Percentiles rank a stretch among this genome's conserved stretches.
Conservation (phyloP, 1,140 invertebrate genomes). For the Conus betulinus region DNA sequence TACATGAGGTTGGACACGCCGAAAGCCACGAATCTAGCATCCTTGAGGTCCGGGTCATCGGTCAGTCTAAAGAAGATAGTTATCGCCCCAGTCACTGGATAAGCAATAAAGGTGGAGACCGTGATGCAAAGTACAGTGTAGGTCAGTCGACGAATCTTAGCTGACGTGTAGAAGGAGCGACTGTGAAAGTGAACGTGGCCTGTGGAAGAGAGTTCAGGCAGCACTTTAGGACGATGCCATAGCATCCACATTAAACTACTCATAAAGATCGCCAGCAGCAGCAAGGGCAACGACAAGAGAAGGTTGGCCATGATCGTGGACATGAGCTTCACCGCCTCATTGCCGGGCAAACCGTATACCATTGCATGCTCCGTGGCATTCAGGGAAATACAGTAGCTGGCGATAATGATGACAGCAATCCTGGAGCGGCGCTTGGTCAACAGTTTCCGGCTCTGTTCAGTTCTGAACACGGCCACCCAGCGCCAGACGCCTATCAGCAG, state of each 20-base stretch:
- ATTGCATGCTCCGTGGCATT: not conserved
- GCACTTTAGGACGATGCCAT: not conserved
- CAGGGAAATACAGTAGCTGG: not conserved
- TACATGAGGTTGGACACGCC: not conserved
- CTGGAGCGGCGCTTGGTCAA: not conserved
- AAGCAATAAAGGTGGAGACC: not conserved
- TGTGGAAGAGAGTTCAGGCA: not conserved
- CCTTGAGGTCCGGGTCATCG: not conserved
- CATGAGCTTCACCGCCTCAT: not conserved
- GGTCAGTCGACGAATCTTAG: not conserved
- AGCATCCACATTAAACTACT: not conserved
- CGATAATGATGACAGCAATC: not conserved
- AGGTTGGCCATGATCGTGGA: not conserved
- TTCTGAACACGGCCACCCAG: not conserved
- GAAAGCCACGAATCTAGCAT: not conserved
- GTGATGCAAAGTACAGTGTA: not conserved
- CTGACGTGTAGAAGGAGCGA: not conserved
- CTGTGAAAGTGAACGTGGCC: not conserved
- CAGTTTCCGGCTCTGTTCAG: not conserved
- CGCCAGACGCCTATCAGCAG: not conserved
- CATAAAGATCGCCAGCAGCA: not conserved
- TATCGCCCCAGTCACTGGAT: not conserved
- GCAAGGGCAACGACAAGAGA: not conserved
- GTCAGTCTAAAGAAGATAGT: not conserved
- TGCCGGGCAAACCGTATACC: not conserved